Evolutionary conservation across 2,888 invertebrate species (phyloP).

Genomic region (Caenorhabditis japonica): DNA sequence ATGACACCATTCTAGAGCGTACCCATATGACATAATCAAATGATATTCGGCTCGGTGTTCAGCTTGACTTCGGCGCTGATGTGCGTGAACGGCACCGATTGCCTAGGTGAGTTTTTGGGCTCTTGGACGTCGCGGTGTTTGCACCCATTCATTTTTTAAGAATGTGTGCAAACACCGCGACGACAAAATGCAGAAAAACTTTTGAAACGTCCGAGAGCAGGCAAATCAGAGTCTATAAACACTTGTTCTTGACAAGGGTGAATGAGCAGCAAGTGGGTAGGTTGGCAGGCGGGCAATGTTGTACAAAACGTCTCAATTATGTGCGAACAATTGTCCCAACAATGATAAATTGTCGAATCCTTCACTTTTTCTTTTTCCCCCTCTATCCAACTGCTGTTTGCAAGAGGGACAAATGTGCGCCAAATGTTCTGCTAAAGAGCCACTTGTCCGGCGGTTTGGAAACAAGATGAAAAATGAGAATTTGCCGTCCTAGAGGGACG

Average conservation of each 20-base stretch:
- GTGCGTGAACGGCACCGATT: conserved; percentile 73
- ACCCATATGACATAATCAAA: conserved; percentile 57
- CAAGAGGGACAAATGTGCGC: conserved; percentile 25
- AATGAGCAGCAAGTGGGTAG: conserved; percentile 4
- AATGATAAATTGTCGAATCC: conserved; percentile 43
- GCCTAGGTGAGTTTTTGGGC: conserved; percentile 54
- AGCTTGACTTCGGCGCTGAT: conserved; percentile 75
- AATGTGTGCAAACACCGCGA: too few species aligned
- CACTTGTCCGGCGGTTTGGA: conserved; percentile 52
- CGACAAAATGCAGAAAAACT: too few species aligned
- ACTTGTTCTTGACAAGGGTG: conserved; percentile 54
- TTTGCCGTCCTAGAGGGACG: conserved; percentile 28
- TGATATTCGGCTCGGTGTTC: conserved; percentile 76
- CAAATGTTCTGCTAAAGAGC: conserved; percentile 54
- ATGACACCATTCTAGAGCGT: conserved; percentile 33
- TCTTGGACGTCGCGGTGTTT: too few species aligned
- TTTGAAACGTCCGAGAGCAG: too few species aligned
- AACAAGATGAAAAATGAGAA: conserved; percentile 55
- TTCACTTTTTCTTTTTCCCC: conserved; percentile 8
- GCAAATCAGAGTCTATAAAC: too few species aligned
- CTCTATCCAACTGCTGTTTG: conserved; percentile 8
- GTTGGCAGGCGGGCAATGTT: too few species aligned
- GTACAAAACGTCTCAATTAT: conserved; percentile 52
- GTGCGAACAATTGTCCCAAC: conserved; percentile 48
- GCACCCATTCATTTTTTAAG: too few species aligned